Evolutionary conservation across 2,888 invertebrate genomes (phyloP), one percentile per base, ranked within the genome.

Genomic region (Chirona hameri): DNA sequence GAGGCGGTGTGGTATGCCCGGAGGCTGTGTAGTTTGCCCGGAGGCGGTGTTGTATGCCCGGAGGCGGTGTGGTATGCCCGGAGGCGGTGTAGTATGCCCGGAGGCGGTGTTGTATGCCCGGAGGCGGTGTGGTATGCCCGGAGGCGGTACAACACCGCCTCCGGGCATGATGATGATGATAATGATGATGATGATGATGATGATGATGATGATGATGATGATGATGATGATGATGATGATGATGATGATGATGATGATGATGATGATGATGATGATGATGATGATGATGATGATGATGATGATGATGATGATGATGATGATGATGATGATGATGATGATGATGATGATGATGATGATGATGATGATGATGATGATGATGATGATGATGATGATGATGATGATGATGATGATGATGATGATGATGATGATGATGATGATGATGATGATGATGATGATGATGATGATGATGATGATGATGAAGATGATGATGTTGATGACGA

Each of bases 171-270:
- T 65, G 65, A 65, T 65, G 65, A 65, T 65, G 65, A 65, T 65
- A n/a, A 65, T 65, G 65, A 65, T 65, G 65, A 65, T 65, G 65
- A 65, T 65, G 65, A 65, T 65, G 65, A 65, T 65, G 65, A 65
- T 65, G 65, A 65, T 65, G 65, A 65, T 65, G 65, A 65, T 65
- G 65, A 65, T 65, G 65, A 65, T 65, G 65, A 65, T 65, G 65
- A 65, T 65, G 65, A 65, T 65, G 65, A 65, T 65, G 65, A 65
- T 65, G 65, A 65, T 65, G 65, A 65, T n/a, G n/a, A 65, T 65
- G 65, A n/a, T n/a, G n/a, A n/a, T n/a, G n/a, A 65, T 65, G 18
- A 65, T 65, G 21, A 65, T 65, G 21, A 65, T 65, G 21, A 65
- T 65, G 21, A 65, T 65, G 21, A 65, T 65, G 21, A 65, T 65